Percentiles rank a stretch among this genome's conserved stretches.
These are phyloP conservation scores for Julus scanicus DNA, from an alignment of 2,888 invertebrate species.

Conservation along the genomic window DNA sequence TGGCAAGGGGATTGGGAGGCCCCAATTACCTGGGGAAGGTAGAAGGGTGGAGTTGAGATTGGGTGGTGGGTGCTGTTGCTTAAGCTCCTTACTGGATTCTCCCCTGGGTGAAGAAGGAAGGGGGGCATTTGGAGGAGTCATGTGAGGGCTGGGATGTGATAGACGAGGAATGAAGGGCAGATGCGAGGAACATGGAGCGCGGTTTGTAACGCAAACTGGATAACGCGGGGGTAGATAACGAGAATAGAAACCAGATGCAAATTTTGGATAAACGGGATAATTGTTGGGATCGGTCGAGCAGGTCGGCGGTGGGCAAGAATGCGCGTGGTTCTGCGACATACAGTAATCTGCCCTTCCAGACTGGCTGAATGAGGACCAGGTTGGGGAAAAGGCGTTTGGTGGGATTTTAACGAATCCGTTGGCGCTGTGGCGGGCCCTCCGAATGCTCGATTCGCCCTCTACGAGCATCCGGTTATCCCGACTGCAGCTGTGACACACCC, in stretches of 20 bases:
- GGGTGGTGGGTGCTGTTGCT: constrained; percentile 46
- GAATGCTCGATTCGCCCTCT: constrained; percentile 26
- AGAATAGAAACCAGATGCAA: constrained; percentile 46
- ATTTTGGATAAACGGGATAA: constrained; percentile 53
- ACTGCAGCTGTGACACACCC: constrained; percentile 52
- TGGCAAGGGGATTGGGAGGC: constrained; percentile 34
- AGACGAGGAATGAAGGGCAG: constrained; percentile 33
- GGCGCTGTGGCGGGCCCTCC: not conserved
- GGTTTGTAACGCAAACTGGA: constrained; percentile 25
- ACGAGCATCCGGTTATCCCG: not conserved
- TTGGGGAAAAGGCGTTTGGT: constrained; percentile 1
- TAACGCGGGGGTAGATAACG: constrained; percentile 48
- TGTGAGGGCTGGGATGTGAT: constrained; percentile 44
- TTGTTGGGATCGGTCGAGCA: constrained; percentile 29
- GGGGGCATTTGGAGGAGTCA: not conserved
- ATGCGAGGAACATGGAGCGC: constrained; percentile 23
- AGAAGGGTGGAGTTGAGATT: constrained; percentile 49
- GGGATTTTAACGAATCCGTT: constrained; percentile 17
- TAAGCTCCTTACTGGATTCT: constrained; percentile 31
- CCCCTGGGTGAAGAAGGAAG: constrained; percentile 49
- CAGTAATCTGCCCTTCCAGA: constrained; percentile 41
- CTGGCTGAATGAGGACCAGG: constrained; percentile 48
- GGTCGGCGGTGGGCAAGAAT: constrained; percentile 51
- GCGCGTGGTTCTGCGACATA: constrained; percentile 73
- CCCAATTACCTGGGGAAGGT: constrained; percentile 55